Conservation (phyloP, 1,140 invertebrate species). For the Sesamia nonagrioides region DNA sequence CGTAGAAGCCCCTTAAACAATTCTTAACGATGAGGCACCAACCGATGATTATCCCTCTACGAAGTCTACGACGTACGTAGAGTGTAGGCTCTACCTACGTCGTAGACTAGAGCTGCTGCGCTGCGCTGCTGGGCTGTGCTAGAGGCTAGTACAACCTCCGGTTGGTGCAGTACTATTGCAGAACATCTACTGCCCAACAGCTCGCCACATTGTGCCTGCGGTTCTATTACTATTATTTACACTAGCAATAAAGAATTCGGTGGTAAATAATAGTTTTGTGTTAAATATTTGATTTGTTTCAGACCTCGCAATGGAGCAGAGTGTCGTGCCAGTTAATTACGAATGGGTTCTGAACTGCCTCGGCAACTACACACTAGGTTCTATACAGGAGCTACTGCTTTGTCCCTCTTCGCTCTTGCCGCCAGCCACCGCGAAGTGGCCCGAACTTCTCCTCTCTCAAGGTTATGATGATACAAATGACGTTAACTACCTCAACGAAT, state of each 20-base stretch:
- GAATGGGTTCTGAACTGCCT: slow-evolving; percentile 83
- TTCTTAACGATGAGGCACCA: too few species aligned
- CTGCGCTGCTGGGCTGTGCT: too few species aligned
- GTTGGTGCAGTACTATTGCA: too few species aligned
- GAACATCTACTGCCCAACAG: too few species aligned
- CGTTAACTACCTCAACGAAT: neutral
- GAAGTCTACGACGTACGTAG: too few species aligned
- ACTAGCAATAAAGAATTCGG: neutral
- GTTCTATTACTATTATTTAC: too few species aligned
- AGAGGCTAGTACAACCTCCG: too few species aligned
- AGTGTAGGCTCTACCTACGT: too few species aligned
- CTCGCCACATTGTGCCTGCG: too few species aligned
- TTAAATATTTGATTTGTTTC: slow-evolving; percentile 34
- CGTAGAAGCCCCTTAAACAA: too few species aligned
- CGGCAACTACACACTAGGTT: slow-evolving; percentile 70
- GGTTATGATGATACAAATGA: slow-evolving; percentile 52
- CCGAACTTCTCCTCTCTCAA: slow-evolving; percentile 61
- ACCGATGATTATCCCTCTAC: too few species aligned
- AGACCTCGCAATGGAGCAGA: slow-evolving; percentile 77
- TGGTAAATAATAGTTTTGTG: neutral
- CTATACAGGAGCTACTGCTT: slow-evolving; percentile 71
- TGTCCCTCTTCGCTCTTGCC: slow-evolving; percentile 74
- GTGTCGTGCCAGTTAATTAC: slow-evolving; percentile 81
- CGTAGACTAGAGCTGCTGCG: too few species aligned
- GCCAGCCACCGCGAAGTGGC: slow-evolving; percentile 65